Conservation (phyloP, 2,888 invertebrate species). For the Aricia artaxerxes region DNA sequence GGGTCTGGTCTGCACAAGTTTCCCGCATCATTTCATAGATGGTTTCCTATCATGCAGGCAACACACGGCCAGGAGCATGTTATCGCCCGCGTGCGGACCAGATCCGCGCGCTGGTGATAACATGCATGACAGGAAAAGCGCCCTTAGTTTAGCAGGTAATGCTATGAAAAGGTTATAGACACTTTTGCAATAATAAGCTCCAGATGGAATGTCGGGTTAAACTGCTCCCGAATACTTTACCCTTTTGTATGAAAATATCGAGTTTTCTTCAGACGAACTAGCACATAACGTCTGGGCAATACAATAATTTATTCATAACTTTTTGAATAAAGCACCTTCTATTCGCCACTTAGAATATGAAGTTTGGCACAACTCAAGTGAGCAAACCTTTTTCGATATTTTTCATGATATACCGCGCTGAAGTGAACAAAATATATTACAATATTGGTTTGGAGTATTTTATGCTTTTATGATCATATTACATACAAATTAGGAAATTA, state of each 20-base stretch:
- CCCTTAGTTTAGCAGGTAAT: too few species aligned
- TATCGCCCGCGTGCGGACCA: too few species aligned
- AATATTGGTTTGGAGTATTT: neutral
- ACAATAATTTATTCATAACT: conserved; percentile 19
- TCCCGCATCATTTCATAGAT: too few species aligned
- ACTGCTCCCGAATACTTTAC: neutral
- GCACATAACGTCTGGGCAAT: conserved; percentile 11
- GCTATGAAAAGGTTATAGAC: too few species aligned
- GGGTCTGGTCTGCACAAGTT: too few species aligned
- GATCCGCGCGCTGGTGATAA: too few species aligned
- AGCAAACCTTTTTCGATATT: conserved; percentile 23
- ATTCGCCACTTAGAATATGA: conserved; percentile 10
- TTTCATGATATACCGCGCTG: neutral
- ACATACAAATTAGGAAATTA: neutral
- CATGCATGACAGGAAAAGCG: too few species aligned
- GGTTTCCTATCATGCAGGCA: too few species aligned
- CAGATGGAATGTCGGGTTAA: neutral
- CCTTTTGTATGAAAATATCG: neutral
- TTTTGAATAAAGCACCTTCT: conserved; percentile 15
- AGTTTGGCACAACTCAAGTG: conserved; percentile 13
- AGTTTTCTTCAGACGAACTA: neutral
- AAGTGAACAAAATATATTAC: neutral
- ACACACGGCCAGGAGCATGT: too few species aligned
- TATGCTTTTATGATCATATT: neutral
- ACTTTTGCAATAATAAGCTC: neutral